phyloP scores from a whole-genome alignment of 2,888 invertebrate species.

The Drosophila kokeensis region DNA sequence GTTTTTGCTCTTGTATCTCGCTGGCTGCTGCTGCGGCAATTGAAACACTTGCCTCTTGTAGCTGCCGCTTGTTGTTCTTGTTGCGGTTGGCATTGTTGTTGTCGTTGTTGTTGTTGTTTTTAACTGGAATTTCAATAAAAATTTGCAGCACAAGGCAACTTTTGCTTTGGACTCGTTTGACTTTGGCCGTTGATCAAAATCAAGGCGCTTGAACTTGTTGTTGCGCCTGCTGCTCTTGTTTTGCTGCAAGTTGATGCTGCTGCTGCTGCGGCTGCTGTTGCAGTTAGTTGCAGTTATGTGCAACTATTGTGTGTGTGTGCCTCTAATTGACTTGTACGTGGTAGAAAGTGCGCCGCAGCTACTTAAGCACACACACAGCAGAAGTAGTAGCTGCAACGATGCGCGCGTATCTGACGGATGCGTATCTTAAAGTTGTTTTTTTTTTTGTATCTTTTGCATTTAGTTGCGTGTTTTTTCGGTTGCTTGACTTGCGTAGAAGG shows the following conservation, averaged over 20 bases:
- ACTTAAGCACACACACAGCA: constrained; percentile 47
- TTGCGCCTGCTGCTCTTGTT: constrained; percentile 70
- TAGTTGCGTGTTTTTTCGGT: constrained; percentile 47
- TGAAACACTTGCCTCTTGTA: constrained; percentile 72
- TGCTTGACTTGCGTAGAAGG: constrained; percentile 22
- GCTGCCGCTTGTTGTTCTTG: constrained; percentile 49
- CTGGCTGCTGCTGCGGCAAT: constrained; percentile 60
- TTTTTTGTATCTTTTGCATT: constrained; percentile 67
- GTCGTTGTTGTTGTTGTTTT: constrained; percentile 49
- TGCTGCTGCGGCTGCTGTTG: constrained; percentile 42
- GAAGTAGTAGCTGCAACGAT: constrained; percentile 5
- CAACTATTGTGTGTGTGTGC: constrained; percentile 63
- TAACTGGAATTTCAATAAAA: constrained; percentile 80
- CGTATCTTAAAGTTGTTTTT: constrained; percentile 46
- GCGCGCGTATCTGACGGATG: constrained; percentile 65
- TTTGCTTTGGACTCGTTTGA: constrained; percentile 80
- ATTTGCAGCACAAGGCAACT: constrained; percentile 73
- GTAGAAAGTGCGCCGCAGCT: constrained; percentile 73
- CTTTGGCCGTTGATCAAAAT: constrained; percentile 76
- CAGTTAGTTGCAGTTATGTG: constrained; percentile 79
- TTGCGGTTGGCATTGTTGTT: constrained; percentile 30
- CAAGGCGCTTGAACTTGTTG: constrained; percentile 79
- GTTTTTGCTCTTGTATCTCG: constrained; percentile 54
- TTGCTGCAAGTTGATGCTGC: constrained; percentile 34
- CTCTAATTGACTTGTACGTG: constrained; percentile 79